Evolutionary conservation across 64 coral and sea anemone species (phyloP), one percentile per base, ranked within the genome.

Genomic region (Hydrozoanthus tunicans): DNA sequence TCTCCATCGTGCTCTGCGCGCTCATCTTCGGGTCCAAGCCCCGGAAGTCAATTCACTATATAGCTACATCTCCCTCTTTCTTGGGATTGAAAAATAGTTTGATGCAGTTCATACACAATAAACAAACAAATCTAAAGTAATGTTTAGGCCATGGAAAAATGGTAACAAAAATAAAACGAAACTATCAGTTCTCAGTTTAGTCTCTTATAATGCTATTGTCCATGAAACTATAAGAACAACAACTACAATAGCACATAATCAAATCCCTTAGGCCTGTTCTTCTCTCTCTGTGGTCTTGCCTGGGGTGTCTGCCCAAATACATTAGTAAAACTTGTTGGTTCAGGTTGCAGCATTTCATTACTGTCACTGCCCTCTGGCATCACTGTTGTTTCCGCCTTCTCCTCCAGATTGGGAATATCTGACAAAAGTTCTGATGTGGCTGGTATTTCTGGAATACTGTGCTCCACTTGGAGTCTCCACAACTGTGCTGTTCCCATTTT

Each of bases 401-500:
- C 62, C 62, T 64, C 62, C 9, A 14, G 62, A 64, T 5, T 64
- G 62, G 62, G 62, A 64, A 9, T 14, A 64, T 64, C 62, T 64
- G 5, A 64, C 62, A 64, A 3, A 9, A 64, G 62, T 64, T 64
- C 15, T 64, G 62, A 64, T 64, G 62, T 64, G 62, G 62, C 62
- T 59, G 15, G 84, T 89, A 54, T 89, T 89, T 89, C 68, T 74
- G 12, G 68, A 89, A 43, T 73, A 89, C 68, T 73, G 68, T 9
- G 54, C 68, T 8, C 68, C 84, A 73, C 53, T 56, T 5, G 84
- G 84, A 12, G 43, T 88, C 64, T 88, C 67, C 67, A 88, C 84
- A 24, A 73, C 67, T 54, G 84, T 88, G 67, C 84, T 88, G 15
- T 88, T 88, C 64, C 84, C 84, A 56, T 88, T 73, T 53, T 88